Base-by-base conservation (phyloP, 2,888 invertebrate genomes). In the Chydorus sphaericus region DNA sequence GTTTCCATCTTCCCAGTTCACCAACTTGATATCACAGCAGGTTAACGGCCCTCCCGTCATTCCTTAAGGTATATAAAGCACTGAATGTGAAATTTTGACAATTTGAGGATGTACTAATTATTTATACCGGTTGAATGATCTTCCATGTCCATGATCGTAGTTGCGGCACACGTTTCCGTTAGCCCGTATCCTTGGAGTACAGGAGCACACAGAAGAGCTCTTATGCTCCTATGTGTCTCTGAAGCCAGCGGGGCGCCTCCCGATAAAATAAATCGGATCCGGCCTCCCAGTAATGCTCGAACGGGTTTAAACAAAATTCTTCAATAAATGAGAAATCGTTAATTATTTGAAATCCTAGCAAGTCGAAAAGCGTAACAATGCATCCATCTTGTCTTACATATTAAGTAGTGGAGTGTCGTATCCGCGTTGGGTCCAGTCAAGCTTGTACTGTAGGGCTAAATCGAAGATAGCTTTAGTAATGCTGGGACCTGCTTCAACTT, bases 161-260 rank as follows among this genome's bases (percentile, higher is more conserved):
- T 49, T 11, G 48, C 89, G 1, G 94, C 93, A 62, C 89, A 87
- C 16, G 96, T 93, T 77, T 98, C 97, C 0, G 97, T 98, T 59
- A 97, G 79, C 2, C 97, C 97, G 72, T 97, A 97, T 53, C 96
- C 97, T 67, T 91, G 90, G 58, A 87, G 80, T 44, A 98, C 82
- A 59, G 83, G 83, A 59, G 87, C 83, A 70, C 94, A 93, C 61
- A 97, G 77, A 68, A 93, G 93, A 59, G 87, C 80, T 69, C 86
- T 83, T 64, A 91, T 85, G 74, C 94, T 93, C 67, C 86, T 81
- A 70, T 97, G 96, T 11, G 96, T 96, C 69, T 96, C 94, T 1
- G 91, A 84, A 6, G 92, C 86, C 20, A 98, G 75, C 0, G 97
- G 97, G 23, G 98, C 97, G 58, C 97, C 96, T 57, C 98, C 98